Percentiles rank a stretch among this genome's conserved stretches.
These are phyloP conservation scores for Drosophila greeni DNA, from an alignment of 2,888 invertebrate species.

Conservation along the genomic window DNA sequence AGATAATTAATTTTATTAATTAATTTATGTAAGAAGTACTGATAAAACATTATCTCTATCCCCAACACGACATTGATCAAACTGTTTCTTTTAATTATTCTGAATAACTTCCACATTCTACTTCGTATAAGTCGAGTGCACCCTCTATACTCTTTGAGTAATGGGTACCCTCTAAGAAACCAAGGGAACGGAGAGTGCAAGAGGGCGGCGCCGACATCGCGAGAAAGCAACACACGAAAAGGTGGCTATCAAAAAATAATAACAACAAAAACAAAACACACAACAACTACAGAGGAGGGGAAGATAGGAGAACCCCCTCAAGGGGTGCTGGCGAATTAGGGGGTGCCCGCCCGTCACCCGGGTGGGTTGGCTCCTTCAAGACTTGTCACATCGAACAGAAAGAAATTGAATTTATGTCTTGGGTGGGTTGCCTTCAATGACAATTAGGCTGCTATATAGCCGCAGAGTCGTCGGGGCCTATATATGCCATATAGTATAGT, in stretches of 20 bases:
- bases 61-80: not conserved
- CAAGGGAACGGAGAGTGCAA: slow-evolving; percentile 13
- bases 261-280: slow-evolving; percentile 24
- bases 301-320: not conserved
- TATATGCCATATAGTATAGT: slow-evolving; percentile 1
- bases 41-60: not conserved
- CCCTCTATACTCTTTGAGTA: not conserved
- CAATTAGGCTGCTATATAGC: slow-evolving; percentile 54
- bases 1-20: not conserved
- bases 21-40: not conserved
- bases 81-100: not conserved
- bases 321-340: slow-evolving; percentile 16
- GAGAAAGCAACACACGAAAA: slow-evolving; percentile 48
- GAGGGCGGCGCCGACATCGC: slow-evolving; percentile 38
- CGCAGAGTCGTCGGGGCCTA: slow-evolving; percentile 14
- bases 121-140: not conserved
- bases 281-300: slow-evolving; percentile 15
- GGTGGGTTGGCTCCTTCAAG: slow-evolving; percentile 27
- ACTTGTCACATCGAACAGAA: slow-evolving; percentile 56
- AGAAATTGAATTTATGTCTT: slow-evolving; percentile 61
- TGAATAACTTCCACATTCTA: no score
- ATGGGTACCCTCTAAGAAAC: slow-evolving; percentile 14
- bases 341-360: slow-evolving; percentile 10
- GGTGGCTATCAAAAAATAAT: slow-evolving; percentile 56
- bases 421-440: slow-evolving; percentile 52